A percentile compares a stretch with the other conserved stretches of the same genome.
Conservation (phyloP, 2,888 invertebrate species). For the Torymus tubicola region DNA sequence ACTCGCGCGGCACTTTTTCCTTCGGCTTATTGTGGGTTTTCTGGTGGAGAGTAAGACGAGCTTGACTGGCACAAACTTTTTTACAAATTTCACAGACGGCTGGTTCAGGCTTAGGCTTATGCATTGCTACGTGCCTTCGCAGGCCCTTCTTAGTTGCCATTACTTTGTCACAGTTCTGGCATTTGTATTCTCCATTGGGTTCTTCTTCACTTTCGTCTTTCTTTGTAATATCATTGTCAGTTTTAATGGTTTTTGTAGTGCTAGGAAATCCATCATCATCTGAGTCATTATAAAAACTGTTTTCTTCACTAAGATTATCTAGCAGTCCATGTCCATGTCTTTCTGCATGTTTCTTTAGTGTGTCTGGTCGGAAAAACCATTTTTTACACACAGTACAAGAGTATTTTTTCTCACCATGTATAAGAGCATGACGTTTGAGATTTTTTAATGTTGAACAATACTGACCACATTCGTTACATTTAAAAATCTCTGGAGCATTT, state of each 20-base stretch:
- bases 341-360: conserved; percentile 74
- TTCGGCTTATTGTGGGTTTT: conserved; percentile 74
- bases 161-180: conserved; percentile 74
- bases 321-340: conserved; percentile 73
- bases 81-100: conserved; percentile 73
- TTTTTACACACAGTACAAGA: conserved; percentile 75
- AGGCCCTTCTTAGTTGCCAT: conserved; percentile 75
- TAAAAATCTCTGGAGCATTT: conserved; percentile 69
- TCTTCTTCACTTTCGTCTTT: conserved; percentile 67
- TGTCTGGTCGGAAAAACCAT: conserved; percentile 74
- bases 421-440: conserved; percentile 70
- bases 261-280: conserved; percentile 66
- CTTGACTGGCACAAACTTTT: conserved; percentile 74
- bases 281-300: conserved; percentile 71
- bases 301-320: conserved; percentile 72
- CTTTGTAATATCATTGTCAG: conserved; percentile 62
- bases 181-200: conserved; percentile 70
- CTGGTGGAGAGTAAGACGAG: conserved; percentile 72
- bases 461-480: conserved; percentile 72
- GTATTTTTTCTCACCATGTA: conserved; percentile 75
- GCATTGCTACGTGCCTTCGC: conserved; percentile 73
- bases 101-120: conserved; percentile 74
- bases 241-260: conserved; percentile 23
- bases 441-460: conserved; percentile 73
- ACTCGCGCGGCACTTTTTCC: conserved; percentile 73